A percentile compares a stretch with the other conserved stretches of the same genome.
These are phyloP conservation scores for Tetrapedia diversipes DNA, from an alignment of 2,888 invertebrate species.

Conservation along the genomic window DNA sequence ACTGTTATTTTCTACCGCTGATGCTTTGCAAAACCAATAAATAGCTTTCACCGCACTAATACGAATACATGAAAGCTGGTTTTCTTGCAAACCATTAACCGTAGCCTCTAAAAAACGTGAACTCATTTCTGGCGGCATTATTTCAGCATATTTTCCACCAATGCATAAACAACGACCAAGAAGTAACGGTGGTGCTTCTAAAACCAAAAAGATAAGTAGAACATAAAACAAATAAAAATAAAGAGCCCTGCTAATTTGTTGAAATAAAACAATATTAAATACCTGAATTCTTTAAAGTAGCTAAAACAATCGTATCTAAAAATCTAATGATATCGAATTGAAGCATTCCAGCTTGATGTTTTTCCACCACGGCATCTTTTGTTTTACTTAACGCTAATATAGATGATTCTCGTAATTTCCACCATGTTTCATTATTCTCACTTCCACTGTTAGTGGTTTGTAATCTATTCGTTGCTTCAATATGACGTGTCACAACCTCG, in stretches of 20 bases:
- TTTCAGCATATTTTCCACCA: constrained; percentile 84
- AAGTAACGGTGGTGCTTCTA: constrained; percentile 83
- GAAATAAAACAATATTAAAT: constrained; percentile 45
- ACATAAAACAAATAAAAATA: background rate
- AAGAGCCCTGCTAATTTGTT: background rate
- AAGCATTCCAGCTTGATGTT: constrained; percentile 72
- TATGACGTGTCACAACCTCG: constrained; percentile 85
- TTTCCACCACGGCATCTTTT: constrained; percentile 83
- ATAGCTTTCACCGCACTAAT: constrained; percentile 84
- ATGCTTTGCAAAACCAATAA: constrained; percentile 83
- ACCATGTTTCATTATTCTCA: constrained; percentile 83
- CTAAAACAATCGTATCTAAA: constrained; percentile 84
- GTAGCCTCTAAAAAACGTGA: constrained; percentile 84
- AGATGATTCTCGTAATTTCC: constrained; percentile 88
- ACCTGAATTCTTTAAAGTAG: constrained; percentile 83
- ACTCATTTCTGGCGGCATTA: constrained; percentile 83
- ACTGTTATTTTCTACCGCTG: constrained; percentile 63
- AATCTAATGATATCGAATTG: constrained; percentile 80
- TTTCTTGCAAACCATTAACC: constrained; percentile 84
- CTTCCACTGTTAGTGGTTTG: constrained; percentile 77
- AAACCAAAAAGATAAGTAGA: background rate
- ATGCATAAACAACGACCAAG: constrained; percentile 85
- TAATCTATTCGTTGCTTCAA: constrained; percentile 85
- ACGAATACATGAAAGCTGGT: constrained; percentile 84
- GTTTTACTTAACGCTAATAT: constrained; percentile 86